These are phyloP conservation scores for Halcyon smyrnensis DNA, from an alignment of 2,797 vertebrate species.

Conservation along the genomic window DNA sequence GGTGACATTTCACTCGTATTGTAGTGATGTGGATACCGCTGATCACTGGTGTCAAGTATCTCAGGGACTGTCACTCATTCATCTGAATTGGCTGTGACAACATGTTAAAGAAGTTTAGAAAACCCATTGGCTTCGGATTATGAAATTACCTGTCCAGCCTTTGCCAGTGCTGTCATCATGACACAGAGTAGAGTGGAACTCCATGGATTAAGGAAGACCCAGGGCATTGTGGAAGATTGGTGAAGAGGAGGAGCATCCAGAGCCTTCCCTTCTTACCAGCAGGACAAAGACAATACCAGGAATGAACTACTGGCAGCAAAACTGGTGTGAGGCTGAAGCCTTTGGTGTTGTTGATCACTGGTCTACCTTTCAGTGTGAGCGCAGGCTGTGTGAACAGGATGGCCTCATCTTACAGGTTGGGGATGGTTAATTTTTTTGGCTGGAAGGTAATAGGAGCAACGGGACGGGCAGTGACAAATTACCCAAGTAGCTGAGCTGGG, in stretches of 20 bases:
- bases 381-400: constrained; percentile 15
- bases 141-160: neutral
- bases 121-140: neutral
- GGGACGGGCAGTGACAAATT: neutral
- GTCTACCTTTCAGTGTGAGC: neutral
- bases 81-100: neutral
- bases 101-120: neutral
- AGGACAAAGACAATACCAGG: neutral
- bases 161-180: neutral
- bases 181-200: neutral
- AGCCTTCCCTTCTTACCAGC: neutral
- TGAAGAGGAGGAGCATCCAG: neutral
- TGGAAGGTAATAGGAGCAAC: neutral
- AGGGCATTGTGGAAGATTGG: neutral
- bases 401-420: constrained; percentile 39
- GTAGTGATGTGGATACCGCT: neutral
- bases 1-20: accelerated
- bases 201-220: neutral
- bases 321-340: constrained; percentile 14
- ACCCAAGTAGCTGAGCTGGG: neutral
- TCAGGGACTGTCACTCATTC: neutral
- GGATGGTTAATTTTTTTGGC: neutral
- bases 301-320: constrained; percentile 21
- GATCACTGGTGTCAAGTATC: neutral
- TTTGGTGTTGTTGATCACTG: neutral